Evolutionary conservation across 2,797 vertebrate species (phyloP), one percentile per base, ranked within the genome.

Genomic region (Petrocephalus sullivani): DNA sequence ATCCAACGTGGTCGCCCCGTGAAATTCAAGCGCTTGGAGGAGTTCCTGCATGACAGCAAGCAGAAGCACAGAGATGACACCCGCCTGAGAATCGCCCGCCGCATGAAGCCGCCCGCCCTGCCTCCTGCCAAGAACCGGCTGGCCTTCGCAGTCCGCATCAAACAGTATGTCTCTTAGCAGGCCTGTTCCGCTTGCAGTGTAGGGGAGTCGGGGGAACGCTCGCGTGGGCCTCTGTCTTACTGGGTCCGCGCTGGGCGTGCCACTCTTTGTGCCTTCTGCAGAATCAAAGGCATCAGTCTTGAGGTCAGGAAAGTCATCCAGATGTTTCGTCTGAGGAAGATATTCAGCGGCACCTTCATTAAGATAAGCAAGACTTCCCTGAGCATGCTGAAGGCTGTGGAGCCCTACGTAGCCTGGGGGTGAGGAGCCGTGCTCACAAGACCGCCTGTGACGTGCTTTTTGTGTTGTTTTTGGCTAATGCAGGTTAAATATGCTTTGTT

Each of bases 321-420:
- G 21, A 94, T 95, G 94, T 93, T 99, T 90, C 94, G 92, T 9
- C 93, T 99, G 89, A 96, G 90, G 90, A 97, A 96, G 92, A 94
- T 97, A 90, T 99, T 97, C 94, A 97, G 96, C 0, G 98, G 98
- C 0, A 12, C 92, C 0, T 99, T 99, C 81, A 85, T 99, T 81
- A 96, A 94, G 92, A 94, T 99, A 90, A 96, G 93, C 89, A 96
- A 95, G 1, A 89, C 92, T 0, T 95, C 95, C 0, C 23, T 98
- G 3, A 94, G 93, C 90, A 96, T 97, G 96, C 94, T 99, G 89
- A 96, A 92, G 67, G 89, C 94, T 0, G 95, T 98, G 87, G 97
- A 98, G 88, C 98, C 98, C 0, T 99, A 99, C 0, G 96, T 99
- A 88, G 97, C 97, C 0, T 99, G 98, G 98, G 98, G 98, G 98